Evolutionary conservation across 2,888 invertebrate species (phyloP), one percentile per base, ranked within the genome.

Genomic region (Autographa pulchrina): DNA sequence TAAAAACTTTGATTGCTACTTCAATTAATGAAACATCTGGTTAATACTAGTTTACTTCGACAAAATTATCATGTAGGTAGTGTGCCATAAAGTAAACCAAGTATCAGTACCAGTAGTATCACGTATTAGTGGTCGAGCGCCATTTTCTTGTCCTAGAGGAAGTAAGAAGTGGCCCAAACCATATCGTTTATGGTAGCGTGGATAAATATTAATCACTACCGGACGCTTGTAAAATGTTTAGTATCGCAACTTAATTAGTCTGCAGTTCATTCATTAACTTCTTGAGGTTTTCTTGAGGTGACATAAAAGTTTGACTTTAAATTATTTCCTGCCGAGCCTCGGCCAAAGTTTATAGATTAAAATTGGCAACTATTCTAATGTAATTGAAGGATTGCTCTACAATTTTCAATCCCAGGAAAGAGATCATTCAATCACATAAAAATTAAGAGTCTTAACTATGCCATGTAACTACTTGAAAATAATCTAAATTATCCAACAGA

Each of bases 141-240:
- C 67, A 71, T 66, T 66, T 76, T 79, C 71, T 60, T 68, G 74
- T 69, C 56, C 4, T 13, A 74, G 54, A 84, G 82, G 82, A 82
- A 82, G 66, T 74, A 13, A 62, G 71, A 76, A 84, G 68, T 73
- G 62, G 78, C 48, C 43, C 58, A n/a, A 32, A 35, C 61, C 20
- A 65, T 54, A 63, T 69, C 63, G 41, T 63, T 77, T 72, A 66
- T 74, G 67, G 65, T 62, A 13, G 20, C 62, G 25, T 70, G 38
- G 52, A 54, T 68, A 52, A 71, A 38, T 31, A 65, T 76, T 78
- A 67, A 82, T 76, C 70, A 70, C 35, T 54, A 61, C 74, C 72
- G 75, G 74, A 75, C 65, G 70, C 56, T 63, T 16, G 56, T 64
- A 61, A 68, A 64, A 20, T 20, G 72, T 72, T 32, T 16, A 32